Evolutionary conservation across 2,113 vertebrate genomes (phyloP).

Genomic region (Nyctereutes procyonoides): DNA sequence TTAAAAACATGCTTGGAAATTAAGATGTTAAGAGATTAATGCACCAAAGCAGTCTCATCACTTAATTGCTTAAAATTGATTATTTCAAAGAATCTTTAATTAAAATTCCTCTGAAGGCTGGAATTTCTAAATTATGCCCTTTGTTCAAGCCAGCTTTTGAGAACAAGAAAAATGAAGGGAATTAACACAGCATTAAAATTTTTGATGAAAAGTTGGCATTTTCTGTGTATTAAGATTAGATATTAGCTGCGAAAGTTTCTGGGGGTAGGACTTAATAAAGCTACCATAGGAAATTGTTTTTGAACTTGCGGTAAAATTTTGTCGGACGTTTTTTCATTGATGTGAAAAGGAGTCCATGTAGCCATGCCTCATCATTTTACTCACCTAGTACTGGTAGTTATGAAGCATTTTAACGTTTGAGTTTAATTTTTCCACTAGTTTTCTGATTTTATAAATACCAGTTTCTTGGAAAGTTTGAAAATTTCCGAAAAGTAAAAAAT

Average conservation of each 20-base stretch:
- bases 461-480: conserved; percentile 64
- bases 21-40: conserved; percentile 65
- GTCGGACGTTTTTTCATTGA: background rate
- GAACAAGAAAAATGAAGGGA: conserved; percentile 36
- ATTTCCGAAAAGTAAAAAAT: conserved; percentile 47
- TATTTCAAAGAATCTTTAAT: conserved; percentile 28
- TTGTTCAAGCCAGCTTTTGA: conserved; percentile 15
- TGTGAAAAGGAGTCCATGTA: background rate
- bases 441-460: conserved; percentile 55
- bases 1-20: conserved; percentile 50
- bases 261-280: conserved; percentile 9
- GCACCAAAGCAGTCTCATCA: conserved; percentile 46
- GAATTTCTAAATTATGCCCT: conserved; percentile 40
- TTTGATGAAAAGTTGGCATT: conserved; percentile 29
- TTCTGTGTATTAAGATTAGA: conserved; percentile 20
- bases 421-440: conserved; percentile 37
- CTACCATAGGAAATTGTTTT: conserved; percentile 9
- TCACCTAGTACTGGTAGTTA: background rate
- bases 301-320: background rate
- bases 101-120: conserved; percentile 39
- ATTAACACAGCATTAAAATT: conserved; percentile 40
- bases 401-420: conserved; percentile 34
- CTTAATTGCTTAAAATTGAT: conserved; percentile 56
- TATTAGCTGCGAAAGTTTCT: conserved; percentile 22
- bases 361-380: conserved; percentile 2